Percentiles rank a stretch among this genome's conserved stretches.
phyloP scores from a whole-genome alignment of 2,888 invertebrate genomes.

The Lissonota sp. region DNA sequence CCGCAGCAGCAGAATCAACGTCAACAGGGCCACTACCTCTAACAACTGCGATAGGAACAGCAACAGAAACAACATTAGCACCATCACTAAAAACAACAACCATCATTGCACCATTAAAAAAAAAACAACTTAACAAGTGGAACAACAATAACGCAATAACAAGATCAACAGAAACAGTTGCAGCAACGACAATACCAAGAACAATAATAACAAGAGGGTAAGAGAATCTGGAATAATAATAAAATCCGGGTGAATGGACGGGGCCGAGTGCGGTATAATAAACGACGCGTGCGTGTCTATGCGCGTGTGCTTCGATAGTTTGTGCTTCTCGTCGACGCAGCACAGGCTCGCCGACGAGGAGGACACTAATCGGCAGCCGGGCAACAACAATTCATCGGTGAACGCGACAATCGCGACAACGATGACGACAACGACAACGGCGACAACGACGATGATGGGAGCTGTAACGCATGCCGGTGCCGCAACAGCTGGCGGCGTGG shows the following conservation, averaged over 20 bases:
- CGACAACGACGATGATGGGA: slow-evolving; percentile 83
- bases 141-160: background rate
- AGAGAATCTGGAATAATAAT: background rate
- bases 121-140: too few species aligned
- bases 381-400: slow-evolving; percentile 61
- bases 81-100: too few species aligned
- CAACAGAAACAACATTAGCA: too few species aligned
- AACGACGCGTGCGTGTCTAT: slow-evolving; percentile 88
- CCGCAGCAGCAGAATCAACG: too few species aligned
- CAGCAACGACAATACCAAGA: background rate
- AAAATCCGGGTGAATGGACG: slow-evolving; percentile 79
- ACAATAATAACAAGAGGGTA: background rate
- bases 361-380: slow-evolving; percentile 86
- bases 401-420: slow-evolving; percentile 10
- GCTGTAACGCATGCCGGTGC: slow-evolving; percentile 85
- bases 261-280: slow-evolving; percentile 80
- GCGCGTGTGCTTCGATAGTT: slow-evolving; percentile 96
- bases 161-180: background rate
- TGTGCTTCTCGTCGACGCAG: slow-evolving; percentile 93
- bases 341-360: slow-evolving; percentile 92
- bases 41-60: too few species aligned
- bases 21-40: too few species aligned
- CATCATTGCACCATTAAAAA: too few species aligned
- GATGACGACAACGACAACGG: slow-evolving; percentile 29
- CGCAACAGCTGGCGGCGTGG: slow-evolving; percentile 61